Evolutionary conservation across 2,113 vertebrate species (phyloP).

Genomic region (Cervus canadensis): DNA sequence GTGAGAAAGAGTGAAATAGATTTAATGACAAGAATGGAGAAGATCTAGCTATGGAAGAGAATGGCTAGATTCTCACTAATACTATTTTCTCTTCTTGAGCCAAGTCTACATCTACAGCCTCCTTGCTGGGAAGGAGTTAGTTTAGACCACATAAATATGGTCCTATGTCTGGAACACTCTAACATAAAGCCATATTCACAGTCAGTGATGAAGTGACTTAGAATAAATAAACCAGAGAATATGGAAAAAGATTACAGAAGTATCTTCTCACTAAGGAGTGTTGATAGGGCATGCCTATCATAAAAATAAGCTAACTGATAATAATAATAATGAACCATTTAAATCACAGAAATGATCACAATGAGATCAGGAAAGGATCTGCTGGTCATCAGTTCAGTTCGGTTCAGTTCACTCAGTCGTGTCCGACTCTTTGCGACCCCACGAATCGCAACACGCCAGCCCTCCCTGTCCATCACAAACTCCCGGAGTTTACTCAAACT

Average conservation of each 20-base stretch:
- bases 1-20: neutral
- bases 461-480: neutral
- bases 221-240: neutral
- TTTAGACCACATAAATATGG: neutral
- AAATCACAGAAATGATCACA: neutral
- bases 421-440: fast-evolving
- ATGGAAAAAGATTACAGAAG: neutral
- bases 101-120: neutral
- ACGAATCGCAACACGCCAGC: neutral
- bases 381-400: neutral
- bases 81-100: neutral
- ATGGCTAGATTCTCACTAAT: neutral
- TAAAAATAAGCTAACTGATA: neutral
- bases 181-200: neutral
- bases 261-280: neutral
- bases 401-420: neutral
- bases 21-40: neutral
- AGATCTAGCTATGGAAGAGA: neutral
- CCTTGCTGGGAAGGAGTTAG: neutral
- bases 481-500: too few species aligned
- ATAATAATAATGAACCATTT: neutral
- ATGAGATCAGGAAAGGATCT: neutral
- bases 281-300: neutral
- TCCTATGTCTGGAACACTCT: neutral
- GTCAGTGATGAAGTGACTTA: neutral